Base-by-base conservation (phyloP, 2,797 vertebrate genomes). In the Syncerus caffer region DNA sequence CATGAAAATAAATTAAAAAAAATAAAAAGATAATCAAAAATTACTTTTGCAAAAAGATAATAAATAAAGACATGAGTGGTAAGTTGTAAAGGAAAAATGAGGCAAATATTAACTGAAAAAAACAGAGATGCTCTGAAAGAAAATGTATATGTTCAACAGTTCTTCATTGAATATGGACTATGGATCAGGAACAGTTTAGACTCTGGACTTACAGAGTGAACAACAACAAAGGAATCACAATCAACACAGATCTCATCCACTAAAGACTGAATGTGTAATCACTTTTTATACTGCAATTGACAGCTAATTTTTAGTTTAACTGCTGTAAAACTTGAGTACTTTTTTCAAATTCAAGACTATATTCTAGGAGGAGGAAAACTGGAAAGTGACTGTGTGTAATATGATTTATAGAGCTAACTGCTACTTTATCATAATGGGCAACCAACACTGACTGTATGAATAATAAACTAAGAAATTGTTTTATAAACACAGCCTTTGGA, bases 311-410 rank as follows among this genome's bases (percentile, higher is more conserved):
- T 83, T 53, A 10, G 19, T 34, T 84, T 34, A 16, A 15, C 86
- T 64, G 19, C 3, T 90, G 0, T 58, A 38, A 67, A 79, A 29
- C 27, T 67, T 50, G 17, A 23, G 5, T 89, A 34, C 50, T 71
- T 96, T 15, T 71, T 76, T 96, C 9, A 62, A 34, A 34, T 53
- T 80, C 79, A 21, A 50, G 27, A 53, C 3, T 74, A 0, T 47
- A 67, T 86, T 76, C 21, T 21, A 47, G 14, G 45, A 83, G 29
- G 21, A 57, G 11, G 7, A 11, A 34, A 38, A 23, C 4, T 42
- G 15, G 34, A n/a, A 12, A 62, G 21, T 34, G 3, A 10, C 4
- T 0, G 1, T 21, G 4, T 25, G 0, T 14, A 14, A 62, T 62
- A 2, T 85, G 17, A 76, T 78, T 45, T 60, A 45, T 6, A 67